These are phyloP conservation scores for Platanista minor DNA, from an alignment of 2,113 vertebrate species.

Conservation along the genomic window DNA sequence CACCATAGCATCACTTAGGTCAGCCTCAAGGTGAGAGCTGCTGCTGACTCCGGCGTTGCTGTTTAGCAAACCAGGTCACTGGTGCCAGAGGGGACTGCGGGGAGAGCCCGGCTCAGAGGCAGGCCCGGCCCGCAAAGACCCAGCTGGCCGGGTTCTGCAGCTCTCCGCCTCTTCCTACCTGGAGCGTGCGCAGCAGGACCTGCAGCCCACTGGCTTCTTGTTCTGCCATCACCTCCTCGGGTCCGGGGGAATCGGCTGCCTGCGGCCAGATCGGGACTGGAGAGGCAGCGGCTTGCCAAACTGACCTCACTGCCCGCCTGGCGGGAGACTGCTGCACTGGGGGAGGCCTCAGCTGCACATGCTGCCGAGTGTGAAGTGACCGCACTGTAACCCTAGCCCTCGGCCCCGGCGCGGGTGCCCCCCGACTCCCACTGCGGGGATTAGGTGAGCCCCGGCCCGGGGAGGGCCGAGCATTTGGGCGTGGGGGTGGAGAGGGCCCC, in stretches of 20 bases:
- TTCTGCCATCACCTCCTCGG: slow-evolving; percentile 82
- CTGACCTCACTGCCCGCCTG: slow-evolving; percentile 76
- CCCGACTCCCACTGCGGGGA: slow-evolving; percentile 81
- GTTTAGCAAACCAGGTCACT: not conserved
- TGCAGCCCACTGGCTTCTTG: slow-evolving; percentile 88
- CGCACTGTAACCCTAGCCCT: slow-evolving; percentile 82
- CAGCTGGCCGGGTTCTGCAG: slow-evolving; percentile 24
- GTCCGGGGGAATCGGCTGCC: not conserved
- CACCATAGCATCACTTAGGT: slow-evolving; percentile 41
- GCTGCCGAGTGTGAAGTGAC: slow-evolving; percentile 76
- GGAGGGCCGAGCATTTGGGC: slow-evolving; percentile 75
- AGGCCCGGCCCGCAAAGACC: slow-evolving; percentile 22
- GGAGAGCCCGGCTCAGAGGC: not conserved
- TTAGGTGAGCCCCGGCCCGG: slow-evolving; percentile 80
- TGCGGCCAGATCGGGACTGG: slow-evolving; percentile 46
- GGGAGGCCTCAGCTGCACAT: slow-evolving; percentile 78
- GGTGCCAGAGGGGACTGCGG: not conserved
- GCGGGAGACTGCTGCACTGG: slow-evolving; percentile 64
- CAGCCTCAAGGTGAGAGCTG: slow-evolving; percentile 54
- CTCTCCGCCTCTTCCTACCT: slow-evolving; percentile 85
- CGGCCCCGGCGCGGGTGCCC: slow-evolving; percentile 77
- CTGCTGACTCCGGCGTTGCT: not conserved
- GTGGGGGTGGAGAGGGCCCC: slow-evolving; percentile 71
- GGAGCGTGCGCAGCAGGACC: slow-evolving; percentile 89
- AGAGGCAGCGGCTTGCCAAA: slow-evolving; percentile 71